phyloP scores from a whole-genome alignment of 2,797 vertebrate species.

The Gadopsis marmoratus region DNA sequence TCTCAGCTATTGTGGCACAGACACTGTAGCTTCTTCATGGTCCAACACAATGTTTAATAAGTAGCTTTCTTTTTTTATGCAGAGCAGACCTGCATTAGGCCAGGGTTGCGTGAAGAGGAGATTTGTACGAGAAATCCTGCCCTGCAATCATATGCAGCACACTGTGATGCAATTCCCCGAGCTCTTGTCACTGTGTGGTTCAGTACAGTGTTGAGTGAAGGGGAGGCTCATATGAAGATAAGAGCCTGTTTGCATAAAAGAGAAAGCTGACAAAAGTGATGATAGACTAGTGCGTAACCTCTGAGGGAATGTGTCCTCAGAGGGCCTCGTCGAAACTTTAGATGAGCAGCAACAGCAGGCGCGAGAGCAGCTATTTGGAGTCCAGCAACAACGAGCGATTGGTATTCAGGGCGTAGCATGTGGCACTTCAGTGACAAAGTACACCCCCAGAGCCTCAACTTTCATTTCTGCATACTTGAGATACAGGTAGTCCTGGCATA shows the following conservation, averaged over 20 bases:
- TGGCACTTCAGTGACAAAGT: constrained; percentile 80
- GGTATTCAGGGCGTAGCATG: constrained; percentile 73
- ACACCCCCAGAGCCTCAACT: constrained; percentile 72
- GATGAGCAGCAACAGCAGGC: constrained; percentile 68
- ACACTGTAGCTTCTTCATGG: constrained; percentile 75
- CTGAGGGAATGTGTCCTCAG: constrained; percentile 66
- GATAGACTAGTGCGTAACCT: constrained; percentile 72
- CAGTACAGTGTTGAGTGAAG: constrained; percentile 51
- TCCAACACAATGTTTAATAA: constrained; percentile 71
- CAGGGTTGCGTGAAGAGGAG: constrained; percentile 49
- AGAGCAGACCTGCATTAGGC: constrained; percentile 57
- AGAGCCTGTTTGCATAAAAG: constrained; percentile 79
- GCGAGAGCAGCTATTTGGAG: constrained; percentile 55
- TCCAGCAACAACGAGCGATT: constrained; percentile 69
- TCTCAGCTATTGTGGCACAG: constrained; percentile 71
- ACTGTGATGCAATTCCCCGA: constrained; percentile 60
- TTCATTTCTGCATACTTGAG: constrained; percentile 76
- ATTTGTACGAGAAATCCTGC: constrained; percentile 52
- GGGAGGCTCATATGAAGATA: constrained; percentile 76
- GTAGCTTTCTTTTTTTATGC: constrained; percentile 56
- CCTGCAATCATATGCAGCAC: constrained; percentile 57
- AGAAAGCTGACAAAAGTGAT: constrained; percentile 77
- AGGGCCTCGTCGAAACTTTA: constrained; percentile 67
- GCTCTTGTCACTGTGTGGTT: constrained; percentile 76
- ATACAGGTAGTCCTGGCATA: constrained; percentile 74